Evolutionary conservation across 2,797 vertebrate species (phyloP).

Genomic region (Coregonus ussuriensis): DNA sequence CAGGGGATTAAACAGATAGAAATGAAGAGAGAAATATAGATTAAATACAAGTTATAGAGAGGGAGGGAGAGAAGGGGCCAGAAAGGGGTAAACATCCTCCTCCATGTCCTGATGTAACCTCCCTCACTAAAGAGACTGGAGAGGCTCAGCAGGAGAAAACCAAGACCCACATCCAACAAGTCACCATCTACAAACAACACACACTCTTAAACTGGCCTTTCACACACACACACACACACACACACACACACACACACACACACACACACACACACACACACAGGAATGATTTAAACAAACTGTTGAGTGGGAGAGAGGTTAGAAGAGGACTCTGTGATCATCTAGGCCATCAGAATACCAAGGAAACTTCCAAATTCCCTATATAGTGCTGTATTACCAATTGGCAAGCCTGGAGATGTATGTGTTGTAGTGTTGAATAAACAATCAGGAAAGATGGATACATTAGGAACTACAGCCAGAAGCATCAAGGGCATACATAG

Average conservation of each 20-base stretch:
- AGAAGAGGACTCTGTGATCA: not conserved
- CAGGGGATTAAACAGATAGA: not conserved
- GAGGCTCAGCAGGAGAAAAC: slow-evolving; percentile 29
- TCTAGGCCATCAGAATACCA: not conserved
- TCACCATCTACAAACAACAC: slow-evolving; percentile 32
- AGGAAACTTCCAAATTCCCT: not conserved
- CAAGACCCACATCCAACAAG: slow-evolving; percentile 13
- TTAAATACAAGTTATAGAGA: not conserved
- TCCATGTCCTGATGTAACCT: slow-evolving; percentile 59
- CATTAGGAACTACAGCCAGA: no score
- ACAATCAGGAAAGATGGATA: no score
- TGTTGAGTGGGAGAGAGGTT: slow-evolving; percentile 11
- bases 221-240: no score
- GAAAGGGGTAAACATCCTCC: slow-evolving; percentile 41
- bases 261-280: no score
- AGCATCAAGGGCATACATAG: no score
- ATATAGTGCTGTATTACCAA: not conserved
- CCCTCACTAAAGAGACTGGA: slow-evolving; percentile 26
- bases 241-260: no score
- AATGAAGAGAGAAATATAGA: not conserved
- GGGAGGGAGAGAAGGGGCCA: slow-evolving; percentile 47
- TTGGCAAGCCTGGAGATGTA: no score
- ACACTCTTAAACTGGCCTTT: not conserved
- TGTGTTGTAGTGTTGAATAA: no score
- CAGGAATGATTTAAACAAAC: slow-evolving; percentile 30